phyloP scores from a whole-genome alignment of 2,888 invertebrate genomes.

The Philhelius pedissequus region DNA sequence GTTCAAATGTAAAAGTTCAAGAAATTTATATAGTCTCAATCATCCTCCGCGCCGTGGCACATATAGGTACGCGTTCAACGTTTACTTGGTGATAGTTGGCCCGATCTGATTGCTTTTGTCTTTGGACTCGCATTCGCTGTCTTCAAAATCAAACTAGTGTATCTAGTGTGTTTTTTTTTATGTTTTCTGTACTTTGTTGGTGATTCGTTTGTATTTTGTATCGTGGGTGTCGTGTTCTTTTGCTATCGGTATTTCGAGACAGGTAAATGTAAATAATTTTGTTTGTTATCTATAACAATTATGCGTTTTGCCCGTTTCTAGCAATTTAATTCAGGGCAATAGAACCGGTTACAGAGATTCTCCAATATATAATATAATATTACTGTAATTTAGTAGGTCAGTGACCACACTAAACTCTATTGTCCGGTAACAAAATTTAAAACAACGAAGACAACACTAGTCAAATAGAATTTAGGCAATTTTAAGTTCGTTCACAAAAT shows the following conservation, averaged over 20 bases:
- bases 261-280: background rate
- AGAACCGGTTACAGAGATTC: conserved; percentile 15
- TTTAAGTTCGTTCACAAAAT: background rate
- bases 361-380: background rate
- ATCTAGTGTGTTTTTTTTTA: background rate
- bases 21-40: conserved; percentile 57
- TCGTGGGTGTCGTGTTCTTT: background rate
- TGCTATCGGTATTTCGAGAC: background rate
- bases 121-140: background rate
- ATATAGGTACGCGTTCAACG: conserved; percentile 25
- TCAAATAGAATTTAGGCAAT: background rate
- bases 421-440: conserved; percentile 15
- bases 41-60: conserved; percentile 39
- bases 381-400: conserved; percentile 22
- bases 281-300: conserved; percentile 7
- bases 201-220: background rate
- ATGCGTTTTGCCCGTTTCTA: background rate
- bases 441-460: background rate
- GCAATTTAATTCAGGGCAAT: background rate
- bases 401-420: conserved; percentile 28
- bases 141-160: conserved; percentile 3
- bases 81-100: background rate
- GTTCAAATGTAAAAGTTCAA: conserved; percentile 53
- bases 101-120: background rate
- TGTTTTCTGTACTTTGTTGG: background rate